These are phyloP conservation scores for Drosophila prosaltans DNA, from an alignment of 1,140 invertebrate species.

Conservation along the genomic window DNA sequence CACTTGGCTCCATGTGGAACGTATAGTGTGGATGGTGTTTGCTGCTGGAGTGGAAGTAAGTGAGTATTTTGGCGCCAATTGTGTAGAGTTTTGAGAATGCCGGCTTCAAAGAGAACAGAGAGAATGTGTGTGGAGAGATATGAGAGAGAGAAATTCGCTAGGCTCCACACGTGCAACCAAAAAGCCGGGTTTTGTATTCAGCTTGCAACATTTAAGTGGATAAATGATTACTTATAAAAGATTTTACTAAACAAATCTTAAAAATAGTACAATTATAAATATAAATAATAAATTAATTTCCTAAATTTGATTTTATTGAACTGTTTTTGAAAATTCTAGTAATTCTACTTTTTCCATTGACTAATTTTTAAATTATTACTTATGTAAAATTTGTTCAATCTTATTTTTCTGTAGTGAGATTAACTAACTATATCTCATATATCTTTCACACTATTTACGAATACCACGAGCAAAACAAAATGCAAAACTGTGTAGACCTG, in stretches of 20 bases:
- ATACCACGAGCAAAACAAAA: constrained; percentile 71
- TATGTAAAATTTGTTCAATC: too few species aligned
- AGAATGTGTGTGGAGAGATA: constrained; percentile 17
- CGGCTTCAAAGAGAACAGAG: constrained; percentile 36
- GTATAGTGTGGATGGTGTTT: constrained; percentile 50
- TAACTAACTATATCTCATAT: not conserved
- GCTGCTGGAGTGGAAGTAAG: constrained; percentile 17
- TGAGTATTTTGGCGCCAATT: constrained; percentile 64
- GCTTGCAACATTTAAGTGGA: not conserved
- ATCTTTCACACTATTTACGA: constrained; percentile 47
- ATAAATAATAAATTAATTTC: too few species aligned
- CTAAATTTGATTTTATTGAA: too few species aligned
- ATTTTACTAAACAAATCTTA: too few species aligned
- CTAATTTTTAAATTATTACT: not conserved
- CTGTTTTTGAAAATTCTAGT: too few species aligned
- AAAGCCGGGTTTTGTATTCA: constrained; percentile 20
- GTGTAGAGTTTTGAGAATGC: constrained; percentile 59
- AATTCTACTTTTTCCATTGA: too few species aligned
- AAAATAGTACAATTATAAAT: too few species aligned
- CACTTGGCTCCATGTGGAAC: constrained; percentile 56
- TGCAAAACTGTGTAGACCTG: constrained; percentile 58
- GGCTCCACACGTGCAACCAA: constrained; percentile 9
- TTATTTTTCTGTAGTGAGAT: not conserved
- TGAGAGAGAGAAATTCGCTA: not conserved
- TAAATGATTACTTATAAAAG: too few species aligned